Conservation (phyloP, 2,888 invertebrate genomes). For the Scaptodrosophila latifasciaeformis region DNA sequence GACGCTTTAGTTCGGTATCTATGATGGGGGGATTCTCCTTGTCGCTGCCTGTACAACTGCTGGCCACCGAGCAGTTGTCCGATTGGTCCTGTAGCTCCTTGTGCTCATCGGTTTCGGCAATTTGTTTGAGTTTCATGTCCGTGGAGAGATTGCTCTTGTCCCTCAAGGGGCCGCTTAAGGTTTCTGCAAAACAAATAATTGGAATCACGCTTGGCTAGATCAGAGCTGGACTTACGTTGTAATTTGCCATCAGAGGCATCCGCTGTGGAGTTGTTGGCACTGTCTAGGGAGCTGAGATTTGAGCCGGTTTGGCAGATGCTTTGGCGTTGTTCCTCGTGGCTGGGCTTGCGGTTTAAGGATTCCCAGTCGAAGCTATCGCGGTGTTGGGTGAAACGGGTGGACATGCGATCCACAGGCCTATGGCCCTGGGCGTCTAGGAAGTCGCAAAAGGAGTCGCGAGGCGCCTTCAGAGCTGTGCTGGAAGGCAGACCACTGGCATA, state of each 20-base stretch:
- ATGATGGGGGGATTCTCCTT: slow-evolving; percentile 53
- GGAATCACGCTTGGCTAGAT: no score
- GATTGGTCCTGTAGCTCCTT: slow-evolving; percentile 16
- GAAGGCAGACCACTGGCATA: slow-evolving; percentile 20
- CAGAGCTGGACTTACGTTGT: slow-evolving; percentile 31
- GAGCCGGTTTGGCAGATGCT: slow-evolving; percentile 29
- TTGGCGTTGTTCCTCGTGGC: slow-evolving; percentile 39
- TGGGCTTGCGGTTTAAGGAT: slow-evolving; percentile 49
- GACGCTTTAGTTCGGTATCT: slow-evolving; percentile 44
- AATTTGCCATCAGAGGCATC: slow-evolving; percentile 46
- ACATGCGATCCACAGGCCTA: slow-evolving; percentile 53
- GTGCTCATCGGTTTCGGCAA: slow-evolving; percentile 58
- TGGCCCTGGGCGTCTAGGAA: slow-evolving; percentile 66
- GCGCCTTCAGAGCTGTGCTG: slow-evolving; percentile 26
- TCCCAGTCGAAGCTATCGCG: slow-evolving; percentile 74
- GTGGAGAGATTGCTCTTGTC: slow-evolving; percentile 61
- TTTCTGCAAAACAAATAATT: slow-evolving; percentile 29
- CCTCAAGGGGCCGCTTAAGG: slow-evolving; percentile 44
- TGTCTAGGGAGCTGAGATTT: slow-evolving; percentile 28
- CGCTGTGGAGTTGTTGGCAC: slow-evolving; percentile 25
- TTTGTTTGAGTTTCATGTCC: slow-evolving; percentile 60
- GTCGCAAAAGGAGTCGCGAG: slow-evolving; percentile 72
- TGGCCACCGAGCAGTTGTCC: slow-evolving; percentile 25
- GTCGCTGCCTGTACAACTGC: slow-evolving; percentile 45
- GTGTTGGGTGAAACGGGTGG: slow-evolving; percentile 48